Base-by-base conservation (phyloP, 2,113 vertebrate genomes). In the Nestor notabilis region DNA sequence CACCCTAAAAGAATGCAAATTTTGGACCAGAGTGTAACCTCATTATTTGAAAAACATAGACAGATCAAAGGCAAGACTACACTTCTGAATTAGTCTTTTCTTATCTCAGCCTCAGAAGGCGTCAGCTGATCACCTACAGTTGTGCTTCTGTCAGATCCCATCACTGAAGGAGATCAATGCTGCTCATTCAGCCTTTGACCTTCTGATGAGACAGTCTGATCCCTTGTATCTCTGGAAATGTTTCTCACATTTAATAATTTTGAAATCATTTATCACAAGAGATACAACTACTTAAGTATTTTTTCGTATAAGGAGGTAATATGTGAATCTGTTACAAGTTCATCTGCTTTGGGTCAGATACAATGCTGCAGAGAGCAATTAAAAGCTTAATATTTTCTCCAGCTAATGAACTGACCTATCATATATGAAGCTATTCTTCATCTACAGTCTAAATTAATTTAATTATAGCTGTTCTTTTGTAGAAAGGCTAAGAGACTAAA, bases 81-180 rank as follows among this genome's bases (percentile, higher is more conserved):
- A 28, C 13, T 64, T 96, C 8, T 71, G 35, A 95, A 95, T 89
- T 76, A 94, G 53, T 55, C 61, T 94, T 76, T 91, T 94, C 96
- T 98, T 98, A 97, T 97, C 95, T 97, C 86, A 96, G 71, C 83
- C 82, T 95, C 97, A 96, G 97, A 98, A 97, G 75, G 58, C 95
- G 92, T 78, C 96, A 94, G 94, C 96, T 93, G 95, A 98, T 98
- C 80, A 81, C 43, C 66, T 23, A 58, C 64, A 96, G 97, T 97
- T 98, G 91, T 98, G 82, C 63, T 97, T 97, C 96, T 88, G 86
- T 98, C 97, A 98, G 87, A 78, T 61, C 56, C 83, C 44, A 28
- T 88, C 89, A 96, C 87, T 94, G 91, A 95, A 49, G 49, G 80
- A 94, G 87, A 98, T 98, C 83, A 96, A 95, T 98, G 97, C 21